Evolutionary conservation across 2,888 invertebrate species (phyloP), one percentile per base, ranked within the genome.

Genomic region (Mythimna albipuncta): DNA sequence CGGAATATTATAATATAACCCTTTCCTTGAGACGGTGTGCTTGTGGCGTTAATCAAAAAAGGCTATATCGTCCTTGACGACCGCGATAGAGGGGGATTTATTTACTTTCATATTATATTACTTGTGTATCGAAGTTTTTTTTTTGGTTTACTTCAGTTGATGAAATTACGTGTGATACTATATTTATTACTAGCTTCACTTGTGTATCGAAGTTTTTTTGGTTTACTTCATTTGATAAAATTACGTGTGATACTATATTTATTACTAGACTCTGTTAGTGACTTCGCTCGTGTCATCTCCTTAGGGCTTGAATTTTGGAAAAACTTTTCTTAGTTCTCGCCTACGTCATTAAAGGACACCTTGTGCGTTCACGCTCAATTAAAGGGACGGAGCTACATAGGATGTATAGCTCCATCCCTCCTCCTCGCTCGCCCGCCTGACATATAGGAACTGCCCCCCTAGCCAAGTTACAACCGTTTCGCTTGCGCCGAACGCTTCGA

Each of bases 1-100:
- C 61, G 32, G 57, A 83, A 84, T 86, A 85, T 85, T 85, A 85
- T 83, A 85, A 82, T 83, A 83, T 81, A 85, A 86, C 82, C 84
- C 88, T 81, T 80, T 87, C 74, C 83, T 84, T 78, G 74, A 79
- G 81, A 82, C 79, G 82, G 76, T 77, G 76, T 82, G 78, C 83
- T 83, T 78, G 81, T 75, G 80, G 82, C 85, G 87, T 88, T 88
- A 88, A 88, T 88, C 88, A 86, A 85, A 88, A 88, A 87, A 85
- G 85, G 85, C 80, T 86, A 79, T 86, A 84, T 72, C 74, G 76
- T 77, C 75, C 77, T 85, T 83, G 82, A 77, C 71, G 75, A 82
- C 72, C 74, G 71, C 69, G 73, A 74, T 81, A 73, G 79, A 77
- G 78, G 79, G 74, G 77, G 82, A 85, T 86, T 87, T 86, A 85